A percentile compares a stretch with the other conserved stretches of the same genome.
Conservation (phyloP, 1,140 invertebrate species). For the Habropoda laboriosa region DNA sequence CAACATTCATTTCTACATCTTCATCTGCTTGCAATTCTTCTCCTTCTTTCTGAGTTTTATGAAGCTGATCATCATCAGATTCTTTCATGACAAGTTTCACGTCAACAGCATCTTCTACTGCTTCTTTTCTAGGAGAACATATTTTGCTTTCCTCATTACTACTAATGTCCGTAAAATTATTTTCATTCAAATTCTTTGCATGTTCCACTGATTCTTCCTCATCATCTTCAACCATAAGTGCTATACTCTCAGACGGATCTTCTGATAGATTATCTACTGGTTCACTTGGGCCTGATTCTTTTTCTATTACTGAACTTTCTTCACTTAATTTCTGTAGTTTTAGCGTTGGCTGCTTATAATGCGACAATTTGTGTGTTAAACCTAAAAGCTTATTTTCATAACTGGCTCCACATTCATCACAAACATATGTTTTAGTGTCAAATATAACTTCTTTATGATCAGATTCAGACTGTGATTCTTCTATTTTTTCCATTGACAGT, state of each 20-base stretch:
- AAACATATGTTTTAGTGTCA: conserved; percentile 55
- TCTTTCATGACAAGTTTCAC: neutral
- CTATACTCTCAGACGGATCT: conserved; percentile 25
- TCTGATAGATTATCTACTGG: neutral
- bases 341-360: conserved; percentile 72
- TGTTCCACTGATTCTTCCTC: conserved; percentile 12
- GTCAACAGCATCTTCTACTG: conserved; percentile 15
- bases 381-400: conserved; percentile 70
- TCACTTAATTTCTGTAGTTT: conserved; percentile 64
- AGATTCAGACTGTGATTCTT: neutral
- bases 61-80: neutral
- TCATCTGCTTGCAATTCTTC: neutral
- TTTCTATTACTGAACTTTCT: neutral
- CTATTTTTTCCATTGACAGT: neutral
- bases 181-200: neutral
- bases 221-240: conserved; percentile 40
- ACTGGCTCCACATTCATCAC: conserved; percentile 68
- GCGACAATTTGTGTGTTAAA: conserved; percentile 70
- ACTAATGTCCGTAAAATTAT: too few species aligned
- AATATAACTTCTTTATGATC: neutral
- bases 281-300: neutral
- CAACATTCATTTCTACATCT: neutral
- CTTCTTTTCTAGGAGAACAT: neutral
- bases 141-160: neutral
- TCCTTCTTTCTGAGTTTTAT: neutral